phyloP scores from a whole-genome alignment of 2,888 invertebrate species.

The Watsonalla cultraria region DNA sequence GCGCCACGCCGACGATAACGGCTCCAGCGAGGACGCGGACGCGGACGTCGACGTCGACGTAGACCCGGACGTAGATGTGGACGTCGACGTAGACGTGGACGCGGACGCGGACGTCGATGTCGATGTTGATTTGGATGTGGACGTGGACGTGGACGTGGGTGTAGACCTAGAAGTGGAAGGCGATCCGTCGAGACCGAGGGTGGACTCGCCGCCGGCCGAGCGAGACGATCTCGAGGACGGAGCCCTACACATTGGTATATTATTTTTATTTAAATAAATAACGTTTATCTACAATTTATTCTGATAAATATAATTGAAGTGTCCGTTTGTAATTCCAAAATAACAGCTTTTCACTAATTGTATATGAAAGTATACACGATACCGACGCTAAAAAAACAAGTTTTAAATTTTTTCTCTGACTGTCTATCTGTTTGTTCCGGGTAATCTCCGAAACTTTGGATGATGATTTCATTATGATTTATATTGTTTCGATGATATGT shows the following conservation, averaged over 20 bases:
- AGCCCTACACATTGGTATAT: constrained; percentile 16
- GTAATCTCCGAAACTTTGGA: no score
- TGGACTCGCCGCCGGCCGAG: constrained; percentile 14
- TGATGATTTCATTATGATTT: no score
- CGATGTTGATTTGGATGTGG: constrained; percentile 10
- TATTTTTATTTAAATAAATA: no score
- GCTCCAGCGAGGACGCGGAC: constrained; percentile 46
- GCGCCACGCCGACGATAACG: constrained; percentile 36
- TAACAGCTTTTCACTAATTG: no score
- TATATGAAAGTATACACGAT: no score
- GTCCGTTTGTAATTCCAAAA: no score
- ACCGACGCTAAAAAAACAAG: no score
- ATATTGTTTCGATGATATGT: no score
- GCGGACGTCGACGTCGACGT: constrained; percentile 11
- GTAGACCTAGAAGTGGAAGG: constrained; percentile 34
- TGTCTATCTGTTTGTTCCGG: no score
- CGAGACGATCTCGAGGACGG: constrained; percentile 21
- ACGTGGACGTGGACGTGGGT: constrained; percentile 8
- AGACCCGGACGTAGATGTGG: constrained; percentile 9
- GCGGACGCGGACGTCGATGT: constrained; percentile 20
- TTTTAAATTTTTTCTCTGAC: no score
- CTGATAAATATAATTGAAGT: no score
- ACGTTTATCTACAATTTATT: no score
- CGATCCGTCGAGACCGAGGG: background rate
- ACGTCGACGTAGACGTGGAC: constrained; percentile 27